phyloP scores from a whole-genome alignment of 2,888 invertebrate species.

The Rhogogaster chlorosoma region DNA sequence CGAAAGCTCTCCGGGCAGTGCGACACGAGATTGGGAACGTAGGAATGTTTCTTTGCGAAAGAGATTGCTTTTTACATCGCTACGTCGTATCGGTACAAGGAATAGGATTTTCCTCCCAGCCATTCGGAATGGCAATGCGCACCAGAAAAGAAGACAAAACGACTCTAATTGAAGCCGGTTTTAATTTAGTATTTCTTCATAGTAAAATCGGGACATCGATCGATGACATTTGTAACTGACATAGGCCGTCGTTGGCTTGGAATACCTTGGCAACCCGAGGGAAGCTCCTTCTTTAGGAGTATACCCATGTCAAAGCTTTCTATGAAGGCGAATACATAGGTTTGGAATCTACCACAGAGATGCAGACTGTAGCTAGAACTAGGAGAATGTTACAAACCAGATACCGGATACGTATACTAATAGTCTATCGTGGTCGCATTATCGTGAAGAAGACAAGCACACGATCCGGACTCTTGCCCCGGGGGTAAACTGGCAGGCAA shows the following conservation, averaged over 20 bases:
- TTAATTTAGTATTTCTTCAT: background rate
- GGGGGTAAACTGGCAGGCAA: constrained; percentile 8
- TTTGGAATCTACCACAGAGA: background rate
- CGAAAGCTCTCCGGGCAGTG: background rate
- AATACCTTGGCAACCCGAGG: background rate
- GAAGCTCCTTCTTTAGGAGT: background rate
- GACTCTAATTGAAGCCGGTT: background rate
- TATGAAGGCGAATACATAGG: background rate
- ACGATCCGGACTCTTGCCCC: background rate
- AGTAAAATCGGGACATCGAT: background rate
- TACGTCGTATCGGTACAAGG: background rate
- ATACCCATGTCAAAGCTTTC: constrained; percentile 2
- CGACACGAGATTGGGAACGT: background rate
- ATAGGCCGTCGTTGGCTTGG: background rate
- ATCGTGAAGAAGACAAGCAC: constrained; percentile 20
- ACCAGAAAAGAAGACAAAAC: background rate
- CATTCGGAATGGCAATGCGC: background rate
- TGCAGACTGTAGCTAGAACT: background rate
- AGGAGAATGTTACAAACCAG: constrained; percentile 6
- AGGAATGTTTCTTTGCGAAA: background rate
- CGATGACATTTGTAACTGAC: background rate
- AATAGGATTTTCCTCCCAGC: background rate
- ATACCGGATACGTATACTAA: background rate
- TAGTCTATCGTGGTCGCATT: background rate
- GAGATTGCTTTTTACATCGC: constrained; percentile 1